Evolutionary conservation across 2,797 vertebrate species (phyloP).

Genomic region (Numenius phaeopus): DNA sequence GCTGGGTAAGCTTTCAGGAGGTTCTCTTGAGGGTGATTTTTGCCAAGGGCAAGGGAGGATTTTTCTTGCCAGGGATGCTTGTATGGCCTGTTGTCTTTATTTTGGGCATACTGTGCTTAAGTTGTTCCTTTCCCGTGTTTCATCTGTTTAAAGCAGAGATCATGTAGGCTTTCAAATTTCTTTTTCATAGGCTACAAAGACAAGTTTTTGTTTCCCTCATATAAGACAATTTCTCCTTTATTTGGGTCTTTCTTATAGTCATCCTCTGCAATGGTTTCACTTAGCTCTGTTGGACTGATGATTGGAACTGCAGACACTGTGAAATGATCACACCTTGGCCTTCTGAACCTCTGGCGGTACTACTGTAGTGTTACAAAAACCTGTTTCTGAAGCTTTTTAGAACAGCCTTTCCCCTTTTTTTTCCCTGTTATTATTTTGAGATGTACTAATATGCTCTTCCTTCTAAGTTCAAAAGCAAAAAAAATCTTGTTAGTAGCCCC

Average conservation of each 20-base stretch:
- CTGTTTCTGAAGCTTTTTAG: background rate
- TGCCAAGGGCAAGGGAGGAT: background rate
- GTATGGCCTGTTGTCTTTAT: background rate
- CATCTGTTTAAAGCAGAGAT: background rate
- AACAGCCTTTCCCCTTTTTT: background rate
- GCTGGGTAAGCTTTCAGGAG: background rate
- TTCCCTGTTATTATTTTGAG: background rate
- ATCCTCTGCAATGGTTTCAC: background rate
- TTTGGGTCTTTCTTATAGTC: background rate
- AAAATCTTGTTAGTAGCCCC: background rate
- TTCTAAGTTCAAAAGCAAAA: background rate
- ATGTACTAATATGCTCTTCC: background rate
- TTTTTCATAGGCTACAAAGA: background rate
- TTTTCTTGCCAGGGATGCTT: background rate
- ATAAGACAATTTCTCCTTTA: background rate
- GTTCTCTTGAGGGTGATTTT: background rate
- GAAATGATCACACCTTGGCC: background rate
- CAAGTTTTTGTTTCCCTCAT: background rate
- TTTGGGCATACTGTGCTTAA: background rate
- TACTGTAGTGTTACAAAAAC: background rate
- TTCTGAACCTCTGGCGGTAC: background rate
- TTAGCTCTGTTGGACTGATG: background rate
- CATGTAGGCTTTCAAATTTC: background rate
- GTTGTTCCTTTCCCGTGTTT: background rate
- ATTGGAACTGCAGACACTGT: background rate